Evolutionary conservation across 1,140 invertebrate species (phyloP).

Genomic region (Argopecten irradians): DNA sequence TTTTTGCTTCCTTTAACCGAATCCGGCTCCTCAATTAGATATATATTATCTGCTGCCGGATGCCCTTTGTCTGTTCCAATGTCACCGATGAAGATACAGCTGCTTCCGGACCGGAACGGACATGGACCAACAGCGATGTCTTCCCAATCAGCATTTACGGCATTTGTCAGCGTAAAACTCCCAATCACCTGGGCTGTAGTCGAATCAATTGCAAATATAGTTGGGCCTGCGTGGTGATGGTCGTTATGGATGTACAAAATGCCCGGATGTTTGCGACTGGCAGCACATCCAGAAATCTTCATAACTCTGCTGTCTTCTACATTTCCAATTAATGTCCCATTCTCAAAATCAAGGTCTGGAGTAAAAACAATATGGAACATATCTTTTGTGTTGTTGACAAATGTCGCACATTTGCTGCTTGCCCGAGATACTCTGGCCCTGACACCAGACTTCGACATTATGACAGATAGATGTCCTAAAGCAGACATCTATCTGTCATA

Average conservation of each 20-base stretch:
- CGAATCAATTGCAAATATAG: not conserved
- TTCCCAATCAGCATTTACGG: not conserved
- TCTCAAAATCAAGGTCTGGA: not conserved
- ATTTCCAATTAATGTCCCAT: not conserved
- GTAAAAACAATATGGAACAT: too few species aligned
- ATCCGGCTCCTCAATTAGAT: slow-evolving; percentile 13
- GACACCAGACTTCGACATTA: too few species aligned
- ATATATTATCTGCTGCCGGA: slow-evolving; percentile 6
- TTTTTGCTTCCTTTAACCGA: not conserved
- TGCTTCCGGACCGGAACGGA: not conserved
- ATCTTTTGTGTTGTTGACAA: too few species aligned
- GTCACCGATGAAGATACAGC: slow-evolving; percentile 9
- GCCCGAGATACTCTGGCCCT: too few species aligned
- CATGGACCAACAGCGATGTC: slow-evolving; percentile 28
- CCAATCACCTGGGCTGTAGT: slow-evolving; percentile 14
- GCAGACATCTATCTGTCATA: too few species aligned
- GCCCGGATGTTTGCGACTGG: slow-evolving; percentile 20
- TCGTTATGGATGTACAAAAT: slow-evolving; percentile 1
- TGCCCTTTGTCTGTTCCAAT: slow-evolving; percentile 24
- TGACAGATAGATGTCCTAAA: too few species aligned
- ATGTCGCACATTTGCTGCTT: too few species aligned
- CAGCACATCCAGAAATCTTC: not conserved
- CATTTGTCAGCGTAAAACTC: not conserved
- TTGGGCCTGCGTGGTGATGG: not conserved
- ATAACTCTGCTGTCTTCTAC: not conserved